Evolutionary conservation across 2,113 vertebrate genomes (phyloP).

Genomic region (Grantiella picta): DNA sequence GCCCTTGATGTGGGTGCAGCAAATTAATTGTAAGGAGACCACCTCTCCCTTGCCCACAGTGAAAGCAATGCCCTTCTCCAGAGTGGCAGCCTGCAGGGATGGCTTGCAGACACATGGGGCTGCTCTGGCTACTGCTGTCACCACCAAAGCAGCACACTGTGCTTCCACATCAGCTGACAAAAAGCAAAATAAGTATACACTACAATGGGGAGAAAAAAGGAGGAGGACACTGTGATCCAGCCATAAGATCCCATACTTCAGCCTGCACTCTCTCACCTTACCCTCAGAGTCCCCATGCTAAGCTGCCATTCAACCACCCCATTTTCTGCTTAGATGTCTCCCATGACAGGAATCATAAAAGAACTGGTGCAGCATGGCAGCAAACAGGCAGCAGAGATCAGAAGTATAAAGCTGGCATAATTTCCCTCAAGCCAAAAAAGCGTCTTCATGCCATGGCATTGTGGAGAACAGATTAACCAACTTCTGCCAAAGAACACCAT

Average conservation of each 20-base stretch:
- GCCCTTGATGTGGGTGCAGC: neutral
- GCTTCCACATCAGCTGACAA: neutral
- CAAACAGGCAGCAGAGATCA: neutral
- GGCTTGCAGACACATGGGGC: neutral
- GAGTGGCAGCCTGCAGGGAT: neutral
- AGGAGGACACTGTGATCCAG: neutral
- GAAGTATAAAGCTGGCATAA: neutral
- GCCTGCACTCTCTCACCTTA: neutral
- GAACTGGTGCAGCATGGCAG: neutral
- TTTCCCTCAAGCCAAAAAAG: neutral
- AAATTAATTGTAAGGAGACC: neutral
- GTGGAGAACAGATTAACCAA: neutral
- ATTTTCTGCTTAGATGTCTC: neutral
- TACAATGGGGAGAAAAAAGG: fast-evolving
- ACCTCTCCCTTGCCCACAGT: neutral
- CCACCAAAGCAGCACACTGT: fast-evolving
- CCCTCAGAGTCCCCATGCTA: neutral
- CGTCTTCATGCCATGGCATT: neutral
- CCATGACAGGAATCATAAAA: neutral
- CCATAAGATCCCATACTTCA: neutral
- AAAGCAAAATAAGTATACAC: neutral
- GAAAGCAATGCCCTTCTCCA: fast-evolving
- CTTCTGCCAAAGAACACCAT: neutral
- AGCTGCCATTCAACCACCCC: neutral
- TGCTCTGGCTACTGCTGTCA: neutral